Evolutionary conservation across 2,113 vertebrate species (phyloP).

Genomic region (Peromyscus polionotus): DNA sequence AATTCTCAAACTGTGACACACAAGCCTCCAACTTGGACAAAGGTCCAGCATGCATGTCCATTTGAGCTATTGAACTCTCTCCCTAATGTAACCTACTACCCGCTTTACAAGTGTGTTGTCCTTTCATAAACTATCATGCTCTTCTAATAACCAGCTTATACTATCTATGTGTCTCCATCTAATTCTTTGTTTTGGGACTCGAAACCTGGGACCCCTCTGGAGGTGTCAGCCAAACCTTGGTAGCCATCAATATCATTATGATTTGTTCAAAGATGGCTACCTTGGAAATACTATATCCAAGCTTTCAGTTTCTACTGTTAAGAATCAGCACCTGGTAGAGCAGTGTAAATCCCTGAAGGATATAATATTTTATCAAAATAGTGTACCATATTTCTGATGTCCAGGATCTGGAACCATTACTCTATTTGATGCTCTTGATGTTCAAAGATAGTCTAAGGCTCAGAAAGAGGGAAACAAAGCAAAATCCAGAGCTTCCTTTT

Average conservation of each 20-base stretch:
- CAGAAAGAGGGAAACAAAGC: neutral
- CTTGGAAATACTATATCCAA: neutral
- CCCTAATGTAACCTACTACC: neutral
- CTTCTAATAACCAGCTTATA: neutral
- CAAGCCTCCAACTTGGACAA: neutral
- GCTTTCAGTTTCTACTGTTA: neutral
- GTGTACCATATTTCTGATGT: neutral
- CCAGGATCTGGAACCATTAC: neutral
- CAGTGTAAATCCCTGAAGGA: neutral
- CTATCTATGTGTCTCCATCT: too few species aligned
- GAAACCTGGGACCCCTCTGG: neutral
- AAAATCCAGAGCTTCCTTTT: neutral
- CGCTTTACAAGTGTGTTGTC: neutral
- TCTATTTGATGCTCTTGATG: neutral
- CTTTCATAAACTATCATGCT: neutral
- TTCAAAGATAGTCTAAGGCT: neutral
- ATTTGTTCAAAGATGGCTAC: neutral
- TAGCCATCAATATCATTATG: neutral
- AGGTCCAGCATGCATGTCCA: neutral
- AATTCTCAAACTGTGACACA: neutral
- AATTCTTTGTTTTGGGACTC: neutral
- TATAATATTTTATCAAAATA: neutral
- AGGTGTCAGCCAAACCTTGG: neutral
- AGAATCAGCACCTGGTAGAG: neutral
- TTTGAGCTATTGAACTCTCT: neutral